Evolutionary conservation across 2,888 invertebrate species (phyloP).

Genomic region (Drosophila subsilvestris): DNA sequence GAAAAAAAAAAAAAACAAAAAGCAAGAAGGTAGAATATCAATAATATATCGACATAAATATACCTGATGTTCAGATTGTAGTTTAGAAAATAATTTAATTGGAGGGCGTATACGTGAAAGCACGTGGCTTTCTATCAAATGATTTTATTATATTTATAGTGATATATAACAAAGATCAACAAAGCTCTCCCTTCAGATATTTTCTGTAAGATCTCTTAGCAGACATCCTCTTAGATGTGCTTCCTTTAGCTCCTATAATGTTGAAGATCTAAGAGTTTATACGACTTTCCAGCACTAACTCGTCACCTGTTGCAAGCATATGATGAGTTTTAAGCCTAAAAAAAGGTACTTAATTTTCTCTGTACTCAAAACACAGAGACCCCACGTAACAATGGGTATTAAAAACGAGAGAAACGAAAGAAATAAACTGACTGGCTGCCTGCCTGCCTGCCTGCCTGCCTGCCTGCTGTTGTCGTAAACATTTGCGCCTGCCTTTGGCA

Average conservation of each 20-base stretch:
- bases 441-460: constrained; percentile 38
- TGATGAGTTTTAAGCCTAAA: too few relatives aligned
- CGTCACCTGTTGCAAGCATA: too few relatives aligned
- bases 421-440: constrained; percentile 74
- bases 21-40: constrained; percentile 42
- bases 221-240: too few relatives aligned
- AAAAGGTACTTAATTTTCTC: too few relatives aligned
- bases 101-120: neutral
- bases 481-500: constrained; percentile 70
- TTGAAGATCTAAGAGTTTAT: neutral
- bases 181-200: too few relatives aligned
- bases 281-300: too few relatives aligned
- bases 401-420: constrained; percentile 63
- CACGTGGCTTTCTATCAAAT: neutral
- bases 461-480: constrained; percentile 74
- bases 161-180: too few relatives aligned
- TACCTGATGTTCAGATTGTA: neutral
- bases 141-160: too few relatives aligned
- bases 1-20: constrained; percentile 44
- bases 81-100: too few relatives aligned
- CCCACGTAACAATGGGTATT: neutral
- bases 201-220: too few relatives aligned
- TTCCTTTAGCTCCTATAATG: too few relatives aligned
- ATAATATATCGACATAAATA: neutral
- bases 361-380: neutral